Evolutionary conservation across 2,797 vertebrate species (phyloP).

Genomic region (Pangasius macronema): DNA sequence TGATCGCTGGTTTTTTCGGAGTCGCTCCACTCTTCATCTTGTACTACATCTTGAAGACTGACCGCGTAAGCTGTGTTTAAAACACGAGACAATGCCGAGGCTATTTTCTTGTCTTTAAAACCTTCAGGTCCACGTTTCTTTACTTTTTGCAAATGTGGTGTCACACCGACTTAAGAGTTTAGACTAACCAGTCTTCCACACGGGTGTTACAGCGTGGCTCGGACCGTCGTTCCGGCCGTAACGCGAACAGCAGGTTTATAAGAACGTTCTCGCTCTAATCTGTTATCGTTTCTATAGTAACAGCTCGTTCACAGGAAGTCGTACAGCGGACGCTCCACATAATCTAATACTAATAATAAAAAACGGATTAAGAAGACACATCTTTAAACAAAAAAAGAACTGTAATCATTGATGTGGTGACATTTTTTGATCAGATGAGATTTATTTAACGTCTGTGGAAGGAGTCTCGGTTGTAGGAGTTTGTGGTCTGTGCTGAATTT

Average conservation of each 20-base stretch:
- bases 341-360: background rate
- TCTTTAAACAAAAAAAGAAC: background rate
- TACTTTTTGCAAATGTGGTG: too few relatives aligned
- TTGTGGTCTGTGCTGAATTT: background rate
- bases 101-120: background rate
- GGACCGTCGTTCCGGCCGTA: background rate
- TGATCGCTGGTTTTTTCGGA: conserved; percentile 72
- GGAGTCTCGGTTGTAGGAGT: background rate
- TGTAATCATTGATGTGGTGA: background rate
- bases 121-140: too few relatives aligned
- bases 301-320: background rate
- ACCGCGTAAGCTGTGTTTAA: conserved; percentile 76
- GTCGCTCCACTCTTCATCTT: conserved; percentile 78
- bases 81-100: background rate
- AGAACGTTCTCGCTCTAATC: background rate
- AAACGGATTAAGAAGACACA: background rate
- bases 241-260: background rate
- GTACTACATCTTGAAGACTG: conserved; percentile 73
- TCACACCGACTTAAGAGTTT: too few relatives aligned
- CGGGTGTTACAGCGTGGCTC: too few relatives aligned
- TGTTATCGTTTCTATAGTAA: background rate
- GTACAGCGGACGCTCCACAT: background rate
- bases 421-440: background rate
- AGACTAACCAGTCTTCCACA: too few relatives aligned
- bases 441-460: background rate